phyloP scores from a whole-genome alignment of 2,888 invertebrate genomes.

The Lasioglossum zephyrum region DNA sequence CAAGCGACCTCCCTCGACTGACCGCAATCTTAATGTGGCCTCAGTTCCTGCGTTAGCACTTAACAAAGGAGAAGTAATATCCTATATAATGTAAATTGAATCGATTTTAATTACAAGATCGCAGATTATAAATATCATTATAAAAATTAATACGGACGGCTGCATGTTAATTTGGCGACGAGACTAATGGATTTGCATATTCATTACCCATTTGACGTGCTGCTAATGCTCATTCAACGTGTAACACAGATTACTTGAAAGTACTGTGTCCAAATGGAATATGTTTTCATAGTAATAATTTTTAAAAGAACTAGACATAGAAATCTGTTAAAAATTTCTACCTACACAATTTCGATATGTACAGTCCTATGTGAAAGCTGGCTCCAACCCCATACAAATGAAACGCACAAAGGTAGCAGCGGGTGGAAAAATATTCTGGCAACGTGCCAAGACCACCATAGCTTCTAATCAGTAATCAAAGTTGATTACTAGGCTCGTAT shows the following conservation, averaged over 20 bases:
- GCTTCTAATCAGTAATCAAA: neutral
- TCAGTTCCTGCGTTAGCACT: neutral
- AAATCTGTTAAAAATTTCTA: neutral
- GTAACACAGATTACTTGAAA: neutral
- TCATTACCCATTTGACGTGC: neutral
- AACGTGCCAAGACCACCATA: neutral
- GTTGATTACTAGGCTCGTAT: neutral
- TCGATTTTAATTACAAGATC: neutral
- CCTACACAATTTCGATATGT: neutral
- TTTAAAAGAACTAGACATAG: neutral
- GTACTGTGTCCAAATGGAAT: neutral
- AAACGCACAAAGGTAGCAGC: neutral
- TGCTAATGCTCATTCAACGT: neutral
- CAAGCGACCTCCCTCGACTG: neutral
- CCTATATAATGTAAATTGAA: neutral
- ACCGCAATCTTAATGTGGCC: neutral
- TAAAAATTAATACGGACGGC: neutral
- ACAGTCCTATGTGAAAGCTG: neutral
- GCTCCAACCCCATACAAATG: neutral
- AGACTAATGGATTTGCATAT: neutral
- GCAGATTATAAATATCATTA: neutral
- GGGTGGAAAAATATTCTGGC: neutral
- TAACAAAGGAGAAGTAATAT: neutral
- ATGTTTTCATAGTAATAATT: neutral
- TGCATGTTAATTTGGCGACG: neutral